Evolutionary conservation across 2,113 vertebrate genomes (phyloP), one percentile per base, ranked within the genome.

Genomic region (Drymodes brunneopygia): DNA sequence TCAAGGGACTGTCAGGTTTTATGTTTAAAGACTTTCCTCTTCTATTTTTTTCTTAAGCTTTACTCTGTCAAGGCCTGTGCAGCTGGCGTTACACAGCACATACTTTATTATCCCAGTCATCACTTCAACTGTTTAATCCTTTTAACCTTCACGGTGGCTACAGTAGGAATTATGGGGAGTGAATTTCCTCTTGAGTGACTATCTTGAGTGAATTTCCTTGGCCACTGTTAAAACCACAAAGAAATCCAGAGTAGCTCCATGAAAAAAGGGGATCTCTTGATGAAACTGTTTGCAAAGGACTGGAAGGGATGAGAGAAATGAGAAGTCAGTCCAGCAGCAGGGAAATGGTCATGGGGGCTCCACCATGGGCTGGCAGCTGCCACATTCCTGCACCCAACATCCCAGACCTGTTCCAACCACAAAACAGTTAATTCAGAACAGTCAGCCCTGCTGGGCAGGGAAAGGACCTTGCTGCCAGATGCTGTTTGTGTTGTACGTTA

Each of bases 81-180:
- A 72, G 84, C 81, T 95, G 87, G 61, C 4, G 0, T 87, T 87
- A 33, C 56, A 10, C 14, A 65, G 88, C 88, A 65, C 94, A 45
- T 92, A 45, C n/a, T 93, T 90, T 3, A 50, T 83, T 82, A 75
- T 48, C 38, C 54, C 58, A 58, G 67, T 92, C 92, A 86, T 90
- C 75, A 8, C 94, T 88, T 72, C 1, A n/a, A 28, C 84, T 0
- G 0, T 65, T 92, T 62, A 53, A 82, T 80, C 45, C 82, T 94
- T 81, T 33, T 67, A 64, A 86, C 74, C 94, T 90, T 86, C 60
- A 22, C 58, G 35, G 74, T 75, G 91, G 66, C 70, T 90, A 4
- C 66, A 61, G 71, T 13, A 86, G 74, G 83, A 92, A 8, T 88
- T 85, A 44, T 3, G 35, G 54, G 50, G 33, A 87, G 57, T 74